Base-by-base conservation (phyloP, 2,888 invertebrate species). In the Microdon myrmicae region DNA sequence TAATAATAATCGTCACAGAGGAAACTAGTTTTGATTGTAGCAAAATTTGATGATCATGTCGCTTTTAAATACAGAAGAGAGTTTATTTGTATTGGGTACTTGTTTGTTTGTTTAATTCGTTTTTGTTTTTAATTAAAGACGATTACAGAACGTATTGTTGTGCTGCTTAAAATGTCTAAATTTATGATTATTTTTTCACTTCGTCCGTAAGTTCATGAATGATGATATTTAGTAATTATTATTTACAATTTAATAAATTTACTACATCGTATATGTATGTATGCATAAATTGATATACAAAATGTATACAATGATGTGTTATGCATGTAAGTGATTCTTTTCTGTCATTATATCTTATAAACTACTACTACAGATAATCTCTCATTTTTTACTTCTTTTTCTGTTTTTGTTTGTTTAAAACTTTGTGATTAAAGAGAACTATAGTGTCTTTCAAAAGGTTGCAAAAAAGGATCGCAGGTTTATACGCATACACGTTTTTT, bases 401-500 rank as follows among this genome's bases (percentile, higher is more conserved):
- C 10, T 34, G 37, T 29, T 34, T 43, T 38, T 43, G 23, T 28
- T 32, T 43, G 47, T 26, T 9, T 20, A 7, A 12, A 25, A 7
- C 22, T 37, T 13, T 43, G 25, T 29, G 26, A 43, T 31, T 25
- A 28, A 28, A 45, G 10, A 38, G 8, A 45, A 13, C 22, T 51
- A 51, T 43, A 56, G 20, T 64, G 64, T 64, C 64, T 64, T 64
- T 64, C 56, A 22, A 53, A 47, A 26, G 37, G 32, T 53, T 58
- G 32, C 32, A 25, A 53, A n/a, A n/a, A n/a, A n/a, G n/a, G n/a
- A n/a, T n/a, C n/a, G n/a, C n/a, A n/a, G n/a, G n/a, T n/a, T n/a
- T n/a, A n/a, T n/a, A n/a, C n/a, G n/a, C n/a, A n/a, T n/a, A n/a
- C n/a, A n/a, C n/a, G n/a, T n/a, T n/a, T n/a, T n/a, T n/a, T n/a